Evolutionary conservation across 2,797 vertebrate genomes (phyloP).

Genomic region (Telmatherina bonti): DNA sequence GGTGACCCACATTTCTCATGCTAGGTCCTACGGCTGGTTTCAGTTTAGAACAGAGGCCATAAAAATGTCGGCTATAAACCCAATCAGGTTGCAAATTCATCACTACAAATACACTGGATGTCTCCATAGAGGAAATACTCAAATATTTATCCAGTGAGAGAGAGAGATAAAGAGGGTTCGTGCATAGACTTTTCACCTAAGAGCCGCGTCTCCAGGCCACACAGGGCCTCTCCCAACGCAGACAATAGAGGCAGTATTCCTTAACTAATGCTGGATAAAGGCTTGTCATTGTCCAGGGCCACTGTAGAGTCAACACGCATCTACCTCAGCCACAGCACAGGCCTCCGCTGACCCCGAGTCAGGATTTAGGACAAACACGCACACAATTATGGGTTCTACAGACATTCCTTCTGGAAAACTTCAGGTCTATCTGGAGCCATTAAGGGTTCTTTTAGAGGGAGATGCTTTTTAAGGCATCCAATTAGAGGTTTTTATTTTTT

Average conservation of each 20-base stretch:
- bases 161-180: neutral
- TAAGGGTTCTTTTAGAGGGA: neutral
- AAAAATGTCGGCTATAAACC: too few species aligned
- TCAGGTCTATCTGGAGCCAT: neutral
- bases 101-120: neutral
- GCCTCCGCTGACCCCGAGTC: conserved; percentile 15
- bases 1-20: neutral
- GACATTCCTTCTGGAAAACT: neutral
- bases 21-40: neutral
- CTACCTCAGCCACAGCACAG: conserved; percentile 42
- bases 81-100: neutral
- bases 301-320: conserved; percentile 48
- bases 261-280: conserved; percentile 49
- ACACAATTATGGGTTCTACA: neutral
- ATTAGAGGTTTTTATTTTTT: neutral
- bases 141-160: neutral
- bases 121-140: neutral
- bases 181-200: conserved; percentile 45
- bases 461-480: too few species aligned
- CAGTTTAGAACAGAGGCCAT: neutral
- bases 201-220: conserved; percentile 34
- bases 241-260: conserved; percentile 62
- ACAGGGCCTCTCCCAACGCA: conserved; percentile 30
- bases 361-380: neutral
- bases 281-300: conserved; percentile 52